Conservation (phyloP, 92 coral and sea anemone genomes). For the Heteractis magnifica region DNA sequence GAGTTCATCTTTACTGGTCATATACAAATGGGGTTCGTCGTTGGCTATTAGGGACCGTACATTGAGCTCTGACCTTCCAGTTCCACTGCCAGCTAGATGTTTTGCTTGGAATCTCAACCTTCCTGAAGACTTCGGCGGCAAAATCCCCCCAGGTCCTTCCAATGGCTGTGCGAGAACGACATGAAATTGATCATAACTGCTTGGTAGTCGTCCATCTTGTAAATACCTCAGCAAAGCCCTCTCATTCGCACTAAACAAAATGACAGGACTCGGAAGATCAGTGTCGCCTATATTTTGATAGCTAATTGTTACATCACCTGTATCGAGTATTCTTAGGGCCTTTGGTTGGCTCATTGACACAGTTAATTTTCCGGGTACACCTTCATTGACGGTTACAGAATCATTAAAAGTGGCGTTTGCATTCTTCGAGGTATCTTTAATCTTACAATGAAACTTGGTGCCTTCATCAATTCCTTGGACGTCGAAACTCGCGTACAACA, state of each 20-base stretch:
- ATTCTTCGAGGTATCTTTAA: constrained; percentile 36
- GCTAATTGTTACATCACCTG: constrained; percentile 52
- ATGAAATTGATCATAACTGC: constrained; percentile 31
- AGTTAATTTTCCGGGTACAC: constrained; percentile 63
- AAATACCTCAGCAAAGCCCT: constrained; percentile 32
- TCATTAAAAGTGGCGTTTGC: constrained; percentile 29
- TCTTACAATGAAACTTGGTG: constrained; percentile 40
- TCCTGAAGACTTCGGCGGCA: constrained; percentile 65
- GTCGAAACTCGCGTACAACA: constrained; percentile 60
- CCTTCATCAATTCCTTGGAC: constrained; percentile 39
- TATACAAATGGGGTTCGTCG: constrained; percentile 55
- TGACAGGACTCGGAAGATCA: constrained; percentile 48
- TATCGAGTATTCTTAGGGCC: constrained; percentile 40
- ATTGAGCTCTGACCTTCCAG: constrained; percentile 18
- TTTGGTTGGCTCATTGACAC: constrained; percentile 45
- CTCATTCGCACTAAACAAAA: constrained; percentile 41
- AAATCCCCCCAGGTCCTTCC: constrained; percentile 72
- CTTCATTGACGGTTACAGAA: constrained; percentile 39
- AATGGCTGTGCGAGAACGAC: constrained; percentile 57
- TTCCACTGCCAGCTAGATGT: constrained; percentile 16
- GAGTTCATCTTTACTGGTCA: constrained; percentile 54
- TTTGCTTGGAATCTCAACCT: constrained; percentile 45
- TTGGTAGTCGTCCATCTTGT: constrained; percentile 39
- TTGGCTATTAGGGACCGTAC: constrained; percentile 33
- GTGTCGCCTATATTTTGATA: constrained; percentile 74